Base-by-base conservation (phyloP, 2,888 invertebrate genomes). In the Malthinus flaveolus region DNA sequence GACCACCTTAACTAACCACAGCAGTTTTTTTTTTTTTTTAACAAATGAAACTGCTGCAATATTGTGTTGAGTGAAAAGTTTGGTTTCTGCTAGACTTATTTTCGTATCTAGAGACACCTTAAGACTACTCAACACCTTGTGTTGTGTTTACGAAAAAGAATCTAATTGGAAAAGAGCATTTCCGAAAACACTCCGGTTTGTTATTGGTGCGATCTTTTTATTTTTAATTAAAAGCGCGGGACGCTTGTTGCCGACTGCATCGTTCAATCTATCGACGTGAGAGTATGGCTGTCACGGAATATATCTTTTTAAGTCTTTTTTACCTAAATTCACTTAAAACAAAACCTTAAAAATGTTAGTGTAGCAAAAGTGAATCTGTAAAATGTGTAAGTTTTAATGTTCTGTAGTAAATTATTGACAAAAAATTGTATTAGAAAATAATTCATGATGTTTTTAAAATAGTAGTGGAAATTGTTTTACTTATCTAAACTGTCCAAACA, bases 91-190 rank as follows among this genome's bases (percentile, higher is more conserved):
- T 72, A 73, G 71, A 69, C 68, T 73, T 68, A 71, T 72, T 75
- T 76, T 76, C 54, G 54, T 59, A 54, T 63, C 60, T 65, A 65
- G 58, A 54, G 46, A 49, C 35, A 37, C 36, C 23, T 2, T 23
- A 44, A 46, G 44, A 12, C 32, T 44, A 74, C 77, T 78, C 79
- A 78, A 81, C 81, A 80, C 82, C 78, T 89, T 90, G 90, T 91
- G 90, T 88, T 90, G 90, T 90, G 90, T 89, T 89, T 89, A 87
- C 84, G 87, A 87, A 88, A 87, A 88, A 87, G 85, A 87, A 82
- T 81, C 79, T 80, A 79, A 79, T 84, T 82, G 90, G 90, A 90
- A 90, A 90, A 90, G 90, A 89, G 90, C 90, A 88, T 89, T 87
- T 89, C 87, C 86, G 87, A 87, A 88, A 88, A 88, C 89, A 90